A percentile compares a stretch with the other conserved stretches of the same genome.
Evolutionary conservation across 2,888 invertebrate genomes (phyloP).

Genomic region (Leucophenga maculata): DNA sequence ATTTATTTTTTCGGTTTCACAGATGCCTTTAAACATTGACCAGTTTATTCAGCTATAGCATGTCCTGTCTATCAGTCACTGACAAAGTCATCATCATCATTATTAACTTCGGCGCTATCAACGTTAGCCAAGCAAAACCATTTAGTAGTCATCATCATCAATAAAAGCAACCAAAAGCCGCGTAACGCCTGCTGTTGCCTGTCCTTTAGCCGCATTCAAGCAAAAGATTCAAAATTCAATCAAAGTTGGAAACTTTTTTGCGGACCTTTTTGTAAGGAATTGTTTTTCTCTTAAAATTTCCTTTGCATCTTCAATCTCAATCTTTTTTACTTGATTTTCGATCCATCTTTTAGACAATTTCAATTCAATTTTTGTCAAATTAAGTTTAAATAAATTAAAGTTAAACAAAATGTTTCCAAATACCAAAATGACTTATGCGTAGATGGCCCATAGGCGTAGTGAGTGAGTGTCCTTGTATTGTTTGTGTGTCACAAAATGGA

Average conservation of each 20-base stretch:
- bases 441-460: too few species aligned
- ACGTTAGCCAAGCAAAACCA: neutral
- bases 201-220: neutral
- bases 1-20: too few species aligned
- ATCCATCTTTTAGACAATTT: neutral
- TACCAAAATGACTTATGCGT: neutral
- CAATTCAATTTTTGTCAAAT: slow-evolving; percentile 43
- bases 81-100: neutral
- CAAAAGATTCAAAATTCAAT: slow-evolving; percentile 21
- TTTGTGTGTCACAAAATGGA: neutral
- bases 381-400: slow-evolving; percentile 41
- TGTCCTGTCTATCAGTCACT: neutral
- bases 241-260: slow-evolving; percentile 16
- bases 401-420: slow-evolving; percentile 1
- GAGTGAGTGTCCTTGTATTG: too few species aligned
- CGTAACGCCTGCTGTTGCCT: too few species aligned
- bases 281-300: too few species aligned
- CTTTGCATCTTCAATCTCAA: neutral
- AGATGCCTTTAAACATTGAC: neutral
- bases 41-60: neutral
- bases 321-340: slow-evolving; percentile 1
- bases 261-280: neutral
- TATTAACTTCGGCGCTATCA: neutral
- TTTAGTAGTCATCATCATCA: too few species aligned
- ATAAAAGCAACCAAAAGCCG: neutral